Base-by-base conservation (phyloP, 2,113 vertebrate genomes). In the Choloepus hoffmanni region DNA sequence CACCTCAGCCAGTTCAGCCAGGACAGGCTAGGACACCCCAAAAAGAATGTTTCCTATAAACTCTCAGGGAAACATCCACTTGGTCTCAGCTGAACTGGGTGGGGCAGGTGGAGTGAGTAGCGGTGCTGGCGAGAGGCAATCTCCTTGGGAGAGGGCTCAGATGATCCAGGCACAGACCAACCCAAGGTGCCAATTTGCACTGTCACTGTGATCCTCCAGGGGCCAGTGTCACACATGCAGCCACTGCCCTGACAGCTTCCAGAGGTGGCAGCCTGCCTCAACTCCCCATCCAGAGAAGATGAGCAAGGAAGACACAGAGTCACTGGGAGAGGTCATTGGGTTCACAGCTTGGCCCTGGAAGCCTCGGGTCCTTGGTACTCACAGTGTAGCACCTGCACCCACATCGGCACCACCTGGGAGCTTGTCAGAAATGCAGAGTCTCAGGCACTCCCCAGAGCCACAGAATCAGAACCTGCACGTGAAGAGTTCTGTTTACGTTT, bases 181-280 rank as follows among this genome's bases (percentile, higher is more conserved):
- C 24, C 33, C n/a, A 74, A 36, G 43, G 36, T 14, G 6, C 40
- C 24, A 0, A 16, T 0, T 0, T 12, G 43, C 8, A 3, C 48
- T 63, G 48, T 28, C 33, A 18, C 60, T 26, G 6, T 28, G 76
- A 70, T 55, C 26, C 11, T n/a, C 7, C 19, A 8, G 23, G 40
- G 48, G 60, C 30, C 18, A 1, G 23, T 24, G 1, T 68, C 30
- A 79, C 50, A 8, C 3, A 2, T 33, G 43, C 2, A 12, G 58
- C 40, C 9, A 5, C 36, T 40, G 43, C 16, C 53, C 40, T 60
- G 43, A 36, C 5, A 21, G 50, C 48, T 74, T 73, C 63, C 19
- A 23, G 15, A 43, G 70, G 33, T 45, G 58, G 93, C 0, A 0
- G 33, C n/a, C 21, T 63, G 5, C 23, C 45, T 82, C 10, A 3